Evolutionary conservation across 2,888 invertebrate genomes (phyloP), one percentile per base, ranked within the genome.

Genomic region (Eurytoma californica): DNA sequence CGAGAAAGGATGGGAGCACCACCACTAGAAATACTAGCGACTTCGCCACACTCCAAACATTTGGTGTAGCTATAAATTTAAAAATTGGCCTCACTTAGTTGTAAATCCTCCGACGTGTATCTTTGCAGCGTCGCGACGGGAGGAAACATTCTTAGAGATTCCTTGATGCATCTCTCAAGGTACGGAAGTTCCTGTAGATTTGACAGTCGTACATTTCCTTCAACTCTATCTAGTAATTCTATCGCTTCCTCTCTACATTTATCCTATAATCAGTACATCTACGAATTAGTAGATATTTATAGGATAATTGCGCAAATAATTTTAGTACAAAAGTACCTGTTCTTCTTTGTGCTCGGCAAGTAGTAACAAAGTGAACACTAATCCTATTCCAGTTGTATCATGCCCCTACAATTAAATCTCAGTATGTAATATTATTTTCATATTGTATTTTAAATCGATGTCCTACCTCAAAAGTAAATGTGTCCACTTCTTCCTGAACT

Each of bases 161-260:
- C 94, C 87, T 95, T 95, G 66, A 95, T 93, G 83, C 94, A 94
- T 83, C 93, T 92, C 83, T 95, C 95, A 81, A 94, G 90, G 85
- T 94, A 95, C 77, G 92, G 92, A 93, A 95, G 93, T 75, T 92
- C 92, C 80, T 92, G 88, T 18, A 95, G 87, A 83, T 94, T 93
- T 58, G 92, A 91, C 5, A 91, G 92, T 1, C 92, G 91, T 0
- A 91, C 86, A 3, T 92, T 91, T 0, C 88, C 91, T 20, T 89
- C 85, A 20, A 91, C 90, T 87, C 93, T 93, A 77, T 92, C 88
- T 0, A 91, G 85, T 0, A 92, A 91, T 73, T 90, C 89, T 3
- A 88, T 90, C 49, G 85, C 69, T 82, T 86, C 86, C 30, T 77
- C 76, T 78, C 86, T 81, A 9, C 83, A 84, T 61, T 78, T 79